These are phyloP conservation scores for Hymenochirus boettgeri DNA, from an alignment of 2,113 vertebrate genomes.

Conservation along the genomic window DNA sequence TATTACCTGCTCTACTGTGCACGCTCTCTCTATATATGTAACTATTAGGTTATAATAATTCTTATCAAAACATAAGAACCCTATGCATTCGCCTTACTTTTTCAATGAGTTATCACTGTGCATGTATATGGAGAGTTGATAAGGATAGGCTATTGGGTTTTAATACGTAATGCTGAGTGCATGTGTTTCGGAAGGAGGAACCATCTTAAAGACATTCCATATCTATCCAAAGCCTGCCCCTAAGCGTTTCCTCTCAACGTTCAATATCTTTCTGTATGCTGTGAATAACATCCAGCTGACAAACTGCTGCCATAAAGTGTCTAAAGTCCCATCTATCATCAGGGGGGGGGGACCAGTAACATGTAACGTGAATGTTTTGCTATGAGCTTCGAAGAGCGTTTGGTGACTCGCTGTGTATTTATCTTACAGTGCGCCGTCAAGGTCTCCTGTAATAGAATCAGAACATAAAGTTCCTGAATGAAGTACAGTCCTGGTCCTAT, in stretches of 20 bases:
- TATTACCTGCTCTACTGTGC: too few species aligned
- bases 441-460: slow-evolving; percentile 39
- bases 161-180: background rate
- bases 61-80: too few species aligned
- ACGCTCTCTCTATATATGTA: too few species aligned
- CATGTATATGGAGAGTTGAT: too few species aligned
- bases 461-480: slow-evolving; percentile 27
- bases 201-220: slow-evolving; percentile 17
- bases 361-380: slow-evolving; percentile 23
- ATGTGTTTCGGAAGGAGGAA: background rate
- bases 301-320: background rate
- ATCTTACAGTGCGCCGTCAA: slow-evolving; percentile 36
- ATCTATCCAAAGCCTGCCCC: slow-evolving; percentile 21
- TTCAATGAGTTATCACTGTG: too few species aligned
- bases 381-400: slow-evolving; percentile 20
- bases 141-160: background rate
- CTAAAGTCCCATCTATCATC: slow-evolving; percentile 26
- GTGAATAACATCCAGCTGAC: slow-evolving; percentile 25
- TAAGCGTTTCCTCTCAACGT: slow-evolving; percentile 35
- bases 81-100: too few species aligned
- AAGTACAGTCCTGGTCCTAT: slow-evolving; percentile 23
- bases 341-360: slow-evolving; percentile 9
- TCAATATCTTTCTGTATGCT: slow-evolving; percentile 28
- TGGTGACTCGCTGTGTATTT: slow-evolving; percentile 45
- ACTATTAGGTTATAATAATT: too few species aligned